Evolutionary conservation across 2,797 vertebrate genomes (phyloP), one percentile per base, ranked within the genome.

Genomic region (Cynopterus sphinx): DNA sequence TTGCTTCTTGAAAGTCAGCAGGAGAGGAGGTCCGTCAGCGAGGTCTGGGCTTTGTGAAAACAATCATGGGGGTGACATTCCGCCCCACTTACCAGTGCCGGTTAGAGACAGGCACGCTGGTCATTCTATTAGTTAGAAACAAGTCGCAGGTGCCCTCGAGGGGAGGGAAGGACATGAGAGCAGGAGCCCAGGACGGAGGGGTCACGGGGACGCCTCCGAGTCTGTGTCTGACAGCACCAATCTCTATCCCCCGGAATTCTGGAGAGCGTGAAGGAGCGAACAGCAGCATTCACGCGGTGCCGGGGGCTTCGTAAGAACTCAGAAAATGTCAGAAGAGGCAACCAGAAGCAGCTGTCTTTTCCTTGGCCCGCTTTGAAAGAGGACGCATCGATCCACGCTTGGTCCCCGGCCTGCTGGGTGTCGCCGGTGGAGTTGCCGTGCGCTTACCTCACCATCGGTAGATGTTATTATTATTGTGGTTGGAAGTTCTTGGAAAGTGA

Each of bases 31-130:
- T 39, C 31, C 59, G 19, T 33, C 13, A 28, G 41, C 3, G 21
- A 43, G 33, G 36, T n/a, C 0, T 11, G 11, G 17, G 57, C 78
- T 92, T 88, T 33, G 8, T 57, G n/a, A 46, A 31, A 10, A 11
- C 2, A 43, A 28, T 36, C 46, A 3, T 0, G 17, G 24, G 39
- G 26, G 2, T 28, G 49, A 39, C 1, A 15, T 2, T 12, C 7
- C 17, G 7, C 39, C 17, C 19, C 39, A 21, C 86, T 55, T 21
- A 24, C 43, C 33, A 3, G 0, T 39, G 24, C 24, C 24, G 77
- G 12, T 53, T 63, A 73, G 21, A 74, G 31, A 28, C 11, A 19
- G 67, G 67, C 46, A 43, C 36, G 16, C 6, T 7, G n/a, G n/a
- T 49, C 46, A 59, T 49, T 90, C 39, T 36, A 1, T 31, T 63